Conservation (phyloP, 2,888 invertebrate species). For the Drosophila atroscutellata region DNA sequence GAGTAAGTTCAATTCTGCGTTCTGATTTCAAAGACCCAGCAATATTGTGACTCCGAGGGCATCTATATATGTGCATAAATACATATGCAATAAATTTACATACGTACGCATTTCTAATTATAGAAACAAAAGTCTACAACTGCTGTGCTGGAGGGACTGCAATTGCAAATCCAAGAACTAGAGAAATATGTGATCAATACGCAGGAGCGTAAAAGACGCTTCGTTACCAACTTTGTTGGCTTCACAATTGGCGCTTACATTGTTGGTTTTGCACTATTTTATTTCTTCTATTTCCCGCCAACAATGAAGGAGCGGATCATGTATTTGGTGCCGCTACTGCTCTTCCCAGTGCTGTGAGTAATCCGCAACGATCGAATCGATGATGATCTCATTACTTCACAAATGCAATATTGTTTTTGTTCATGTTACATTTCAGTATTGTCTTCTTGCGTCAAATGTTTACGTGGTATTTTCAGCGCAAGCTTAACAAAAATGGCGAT, state of each 20-base stretch:
- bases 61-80: conserved; percentile 12
- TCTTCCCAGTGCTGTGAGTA: conserved; percentile 94
- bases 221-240: conserved; percentile 91
- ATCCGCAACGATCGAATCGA: conserved; percentile 1
- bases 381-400: conserved; percentile 43
- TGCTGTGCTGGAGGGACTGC: conserved; percentile 89
- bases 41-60: conserved; percentile 29
- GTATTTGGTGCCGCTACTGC: conserved; percentile 91
- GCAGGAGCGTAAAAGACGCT: conserved; percentile 91
- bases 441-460: conserved; percentile 91
- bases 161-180: conserved; percentile 91
- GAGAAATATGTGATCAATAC: conserved; percentile 92
- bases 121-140: conserved; percentile 86
- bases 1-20: conserved; percentile 86
- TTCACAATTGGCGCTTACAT: conserved; percentile 90
- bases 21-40: not conserved
- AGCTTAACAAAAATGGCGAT: conserved; percentile 91
- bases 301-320: conserved; percentile 90
- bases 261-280: conserved; percentile 90
- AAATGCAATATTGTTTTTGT: conserved; percentile 13
- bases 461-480: conserved; percentile 95
- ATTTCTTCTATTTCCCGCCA: conserved; percentile 92
- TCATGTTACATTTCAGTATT: conserved; percentile 86
- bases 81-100: conserved; percentile 40
- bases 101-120: conserved; percentile 74